phyloP scores from a whole-genome alignment of 2,888 invertebrate genomes.

The Cremastobaeus sp. region DNA sequence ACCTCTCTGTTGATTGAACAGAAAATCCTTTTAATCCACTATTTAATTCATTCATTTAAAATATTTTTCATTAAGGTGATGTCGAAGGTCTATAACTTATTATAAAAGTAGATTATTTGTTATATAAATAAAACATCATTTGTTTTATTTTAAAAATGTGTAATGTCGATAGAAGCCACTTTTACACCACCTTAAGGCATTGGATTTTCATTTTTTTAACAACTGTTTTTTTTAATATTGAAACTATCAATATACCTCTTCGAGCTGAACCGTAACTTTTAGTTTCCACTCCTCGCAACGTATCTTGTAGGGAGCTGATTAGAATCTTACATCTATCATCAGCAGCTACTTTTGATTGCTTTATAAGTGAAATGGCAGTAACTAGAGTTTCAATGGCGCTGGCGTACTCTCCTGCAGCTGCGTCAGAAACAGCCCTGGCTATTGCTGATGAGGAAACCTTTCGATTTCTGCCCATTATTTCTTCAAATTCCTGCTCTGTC shows the following conservation, averaged over 20 bases:
- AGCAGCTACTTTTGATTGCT: conserved; percentile 96
- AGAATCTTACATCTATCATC: conserved; percentile 99
- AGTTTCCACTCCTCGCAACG: conserved; percentile 96
- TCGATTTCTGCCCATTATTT: conserved; percentile 97
- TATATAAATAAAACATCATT: too few relatives aligned
- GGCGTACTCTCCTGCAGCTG: conserved; percentile 97
- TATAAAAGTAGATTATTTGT: too few relatives aligned
- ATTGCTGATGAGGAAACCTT: conserved; percentile 99
- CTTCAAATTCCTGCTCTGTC: conserved; percentile 97
- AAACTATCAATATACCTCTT: conserved; percentile 78
- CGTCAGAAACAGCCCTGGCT: conserved; percentile 97
- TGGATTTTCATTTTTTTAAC: not conserved
- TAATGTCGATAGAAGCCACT: too few relatives aligned
- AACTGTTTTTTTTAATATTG: not conserved
- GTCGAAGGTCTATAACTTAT: too few relatives aligned
- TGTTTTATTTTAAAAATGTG: too few relatives aligned
- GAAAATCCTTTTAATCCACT: not conserved
- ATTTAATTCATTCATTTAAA: too few relatives aligned
- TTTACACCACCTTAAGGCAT: not conserved
- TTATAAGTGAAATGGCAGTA: conserved; percentile 98
- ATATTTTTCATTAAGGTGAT: too few relatives aligned
- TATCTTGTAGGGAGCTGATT: conserved; percentile 97
- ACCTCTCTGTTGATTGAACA: conserved; percentile 76
- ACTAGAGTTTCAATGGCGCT: conserved; percentile 99
- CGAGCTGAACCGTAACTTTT: conserved; percentile 93